A percentile compares a stretch with the other conserved stretches of the same genome.
Conservation (phyloP, 92 coral and sea anemone genomes). For the Nematostella vectensis region DNA sequence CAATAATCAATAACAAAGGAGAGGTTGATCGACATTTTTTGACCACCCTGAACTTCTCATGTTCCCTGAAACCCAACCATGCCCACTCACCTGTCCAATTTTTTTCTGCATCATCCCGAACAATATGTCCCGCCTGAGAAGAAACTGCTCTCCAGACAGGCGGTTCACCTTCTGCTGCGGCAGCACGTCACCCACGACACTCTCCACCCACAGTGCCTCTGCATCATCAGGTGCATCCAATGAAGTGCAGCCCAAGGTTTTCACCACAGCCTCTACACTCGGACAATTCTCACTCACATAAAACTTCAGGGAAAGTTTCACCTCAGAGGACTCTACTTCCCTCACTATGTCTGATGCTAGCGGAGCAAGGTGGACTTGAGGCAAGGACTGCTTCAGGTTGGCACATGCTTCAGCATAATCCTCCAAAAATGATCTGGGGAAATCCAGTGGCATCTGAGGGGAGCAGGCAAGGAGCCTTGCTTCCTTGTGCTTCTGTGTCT, state of each 20-base stretch:
- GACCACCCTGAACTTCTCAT: too few species aligned
- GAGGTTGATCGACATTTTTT: too few species aligned
- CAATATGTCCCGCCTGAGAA: conserved; percentile 36
- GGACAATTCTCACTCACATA: conserved; percentile 25
- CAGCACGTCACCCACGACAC: conserved; percentile 4
- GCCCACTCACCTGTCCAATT: conserved; percentile 27
- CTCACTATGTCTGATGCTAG: conserved; percentile 9
- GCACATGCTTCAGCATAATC: conserved; percentile 26
- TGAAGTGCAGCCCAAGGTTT: conserved; percentile 48
- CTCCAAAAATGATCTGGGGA: conserved; percentile 45
- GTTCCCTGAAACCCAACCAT: too few species aligned
- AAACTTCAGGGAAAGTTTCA: conserved; percentile 39
- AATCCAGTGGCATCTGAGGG: conserved; percentile 41
- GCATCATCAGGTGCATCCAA: conserved; percentile 49
- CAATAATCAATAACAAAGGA: too few species aligned
- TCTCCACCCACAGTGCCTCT: conserved; percentile 55
- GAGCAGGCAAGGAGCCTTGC: conserved; percentile 50
- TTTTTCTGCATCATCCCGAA: conserved; percentile 16
- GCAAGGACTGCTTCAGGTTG: conserved; percentile 9
- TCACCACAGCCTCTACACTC: conserved; percentile 28
- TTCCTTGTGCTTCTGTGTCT: conserved; percentile 46
- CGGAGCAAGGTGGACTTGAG: conserved; percentile 14
- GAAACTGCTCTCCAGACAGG: conserved; percentile 61
- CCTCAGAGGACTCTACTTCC: background rate
- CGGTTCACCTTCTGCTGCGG: conserved; percentile 36